These are phyloP conservation scores for Darevskia nairensis DNA, from an alignment of 2,797 vertebrate species.

Conservation along the genomic window DNA sequence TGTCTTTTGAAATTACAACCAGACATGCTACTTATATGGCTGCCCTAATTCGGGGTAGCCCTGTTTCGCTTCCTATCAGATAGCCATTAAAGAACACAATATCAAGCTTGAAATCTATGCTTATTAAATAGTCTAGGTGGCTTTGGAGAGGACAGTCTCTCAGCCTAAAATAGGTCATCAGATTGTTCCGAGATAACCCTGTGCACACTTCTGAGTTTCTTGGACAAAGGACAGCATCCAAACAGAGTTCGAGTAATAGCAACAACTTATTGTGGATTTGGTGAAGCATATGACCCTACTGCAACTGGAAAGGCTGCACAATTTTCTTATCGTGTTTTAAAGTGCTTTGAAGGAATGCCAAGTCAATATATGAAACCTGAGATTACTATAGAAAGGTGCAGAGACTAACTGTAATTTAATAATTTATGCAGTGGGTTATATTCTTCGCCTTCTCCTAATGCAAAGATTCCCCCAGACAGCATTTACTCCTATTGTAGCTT, in stretches of 20 bases:
- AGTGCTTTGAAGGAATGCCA: not conserved
- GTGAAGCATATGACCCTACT: not conserved
- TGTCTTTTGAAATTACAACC: not conserved
- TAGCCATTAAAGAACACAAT: not conserved
- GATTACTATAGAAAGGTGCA: not conserved
- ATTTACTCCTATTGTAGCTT: not conserved
- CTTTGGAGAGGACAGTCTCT: not conserved
- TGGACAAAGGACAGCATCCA: not conserved
- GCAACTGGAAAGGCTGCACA: not conserved
- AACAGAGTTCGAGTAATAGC: not conserved
- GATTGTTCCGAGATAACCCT: not conserved
- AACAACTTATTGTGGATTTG: not conserved
- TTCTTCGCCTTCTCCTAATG: no score
- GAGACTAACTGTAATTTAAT: not conserved
- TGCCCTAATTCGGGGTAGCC: not conserved
- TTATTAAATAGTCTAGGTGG: not conserved
- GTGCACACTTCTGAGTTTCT: not conserved
- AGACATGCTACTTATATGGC: not conserved
- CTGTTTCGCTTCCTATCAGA: not conserved
- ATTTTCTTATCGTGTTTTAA: not conserved
- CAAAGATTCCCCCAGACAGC: not conserved
- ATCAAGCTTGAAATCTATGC: not conserved
- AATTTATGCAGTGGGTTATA: not conserved
- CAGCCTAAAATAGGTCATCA: not conserved
- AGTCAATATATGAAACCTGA: not conserved